A percentile compares a stretch with the other conserved stretches of the same genome.
Conservation (phyloP, 1,140 invertebrate species). For the Bombus haemorrhoidalis region DNA sequence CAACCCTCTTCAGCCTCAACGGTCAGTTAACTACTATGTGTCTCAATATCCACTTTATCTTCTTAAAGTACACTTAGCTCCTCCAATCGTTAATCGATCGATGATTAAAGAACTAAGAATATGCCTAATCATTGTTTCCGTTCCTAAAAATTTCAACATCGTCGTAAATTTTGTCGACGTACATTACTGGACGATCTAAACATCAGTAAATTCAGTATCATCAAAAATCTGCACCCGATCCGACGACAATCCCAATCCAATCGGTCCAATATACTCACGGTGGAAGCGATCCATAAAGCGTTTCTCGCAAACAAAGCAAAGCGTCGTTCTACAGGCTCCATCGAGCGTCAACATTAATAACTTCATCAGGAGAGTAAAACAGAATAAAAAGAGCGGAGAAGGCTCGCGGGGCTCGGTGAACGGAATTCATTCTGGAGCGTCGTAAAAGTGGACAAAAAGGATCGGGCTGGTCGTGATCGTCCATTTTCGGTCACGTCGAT, state of each 20-base stretch:
- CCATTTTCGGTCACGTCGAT: constrained; percentile 19
- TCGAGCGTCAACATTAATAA: constrained; percentile 16
- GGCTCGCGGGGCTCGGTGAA: neutral
- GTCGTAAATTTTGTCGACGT: too few species aligned
- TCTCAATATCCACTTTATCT: neutral
- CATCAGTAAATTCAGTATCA: neutral
- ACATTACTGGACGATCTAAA: neutral
- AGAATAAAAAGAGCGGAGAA: neutral
- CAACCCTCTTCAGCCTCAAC: neutral
- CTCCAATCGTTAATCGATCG: neutral
- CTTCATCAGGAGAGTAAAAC: constrained; percentile 8
- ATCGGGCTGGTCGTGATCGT: constrained; percentile 12
- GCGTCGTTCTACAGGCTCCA: neutral
- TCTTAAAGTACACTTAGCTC: neutral
- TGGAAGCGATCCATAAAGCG: neutral
- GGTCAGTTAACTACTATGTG: too few species aligned
- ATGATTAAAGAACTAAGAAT: too few species aligned
- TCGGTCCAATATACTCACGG: too few species aligned
- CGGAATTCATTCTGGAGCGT: constrained; percentile 21
- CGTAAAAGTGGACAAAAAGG: constrained; percentile 38
- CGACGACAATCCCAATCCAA: neutral
- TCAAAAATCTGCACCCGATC: neutral
- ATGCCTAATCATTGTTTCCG: too few species aligned
- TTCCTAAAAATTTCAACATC: neutral
- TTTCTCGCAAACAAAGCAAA: neutral